These are phyloP conservation scores for Megaceryle maxima DNA, from an alignment of 2,113 vertebrate genomes.

Conservation along the genomic window DNA sequence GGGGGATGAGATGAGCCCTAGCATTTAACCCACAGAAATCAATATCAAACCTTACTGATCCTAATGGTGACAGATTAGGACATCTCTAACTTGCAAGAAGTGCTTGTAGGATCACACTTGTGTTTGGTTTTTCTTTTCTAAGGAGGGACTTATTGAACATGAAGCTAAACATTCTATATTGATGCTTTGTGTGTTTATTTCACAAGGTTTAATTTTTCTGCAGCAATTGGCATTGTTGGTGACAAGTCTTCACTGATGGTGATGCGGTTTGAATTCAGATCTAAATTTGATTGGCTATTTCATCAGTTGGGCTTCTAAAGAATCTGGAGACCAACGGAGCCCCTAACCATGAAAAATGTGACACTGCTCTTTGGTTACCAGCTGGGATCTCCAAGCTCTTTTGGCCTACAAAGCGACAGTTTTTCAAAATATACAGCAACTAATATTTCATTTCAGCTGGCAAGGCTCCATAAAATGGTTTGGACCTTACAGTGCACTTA, in stretches of 20 bases:
- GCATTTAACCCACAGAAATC: neutral
- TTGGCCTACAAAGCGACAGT: constrained; percentile 34
- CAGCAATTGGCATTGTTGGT: neutral
- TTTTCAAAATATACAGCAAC: constrained; percentile 53
- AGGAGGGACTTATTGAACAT: neutral
- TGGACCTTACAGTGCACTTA: constrained; percentile 50
- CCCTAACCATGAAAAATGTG: constrained; percentile 44
- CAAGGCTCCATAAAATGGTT: constrained; percentile 47
- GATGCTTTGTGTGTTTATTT: neutral
- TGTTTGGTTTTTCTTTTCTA: neutral
- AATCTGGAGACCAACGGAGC: neutral
- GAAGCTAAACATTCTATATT: neutral
- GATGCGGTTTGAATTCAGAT: constrained; percentile 13
- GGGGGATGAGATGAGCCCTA: neutral
- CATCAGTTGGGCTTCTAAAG: constrained; percentile 23
- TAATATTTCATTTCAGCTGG: constrained; percentile 61
- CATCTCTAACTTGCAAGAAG: neutral
- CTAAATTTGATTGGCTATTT: constrained; percentile 39
- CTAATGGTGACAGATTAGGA: neutral
- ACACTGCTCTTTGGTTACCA: constrained; percentile 18
- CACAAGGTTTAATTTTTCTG: neutral
- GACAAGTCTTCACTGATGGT: neutral
- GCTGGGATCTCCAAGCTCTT: constrained; percentile 37
- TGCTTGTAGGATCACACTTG: neutral
- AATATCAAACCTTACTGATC: neutral